Base-by-base conservation (phyloP, 2,113 vertebrate genomes). In the Rhinopomastus cyanomelas region DNA sequence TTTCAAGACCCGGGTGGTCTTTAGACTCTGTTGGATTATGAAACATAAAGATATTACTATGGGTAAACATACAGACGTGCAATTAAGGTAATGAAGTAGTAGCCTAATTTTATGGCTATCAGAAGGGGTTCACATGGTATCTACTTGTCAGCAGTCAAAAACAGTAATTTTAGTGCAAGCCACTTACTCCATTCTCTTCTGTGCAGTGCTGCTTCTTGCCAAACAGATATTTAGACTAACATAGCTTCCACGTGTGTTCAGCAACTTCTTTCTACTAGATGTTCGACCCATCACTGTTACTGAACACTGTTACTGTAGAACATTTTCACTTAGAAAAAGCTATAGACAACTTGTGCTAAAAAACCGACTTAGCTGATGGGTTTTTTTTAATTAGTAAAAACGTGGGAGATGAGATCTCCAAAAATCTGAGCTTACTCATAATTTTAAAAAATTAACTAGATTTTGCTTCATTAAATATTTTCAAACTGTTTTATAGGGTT, bases 401-500 rank as follows among this genome's bases (percentile, higher is more conserved):
- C 74, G 26, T 53, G 61, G 57, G 34, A 32, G 14, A 23, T 14
- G 4, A 53, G 46, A 84, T 46, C 46, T 91, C 66, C 49, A 65
- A 66, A n/a, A n/a, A n/a, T n/a, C n/a, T n/a, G n/a, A n/a, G n/a
- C n/a, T n/a, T n/a, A n/a, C n/a, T n/a, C n/a, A n/a, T n/a, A n/a
- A n/a, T n/a, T n/a, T n/a, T n/a, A 87, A 42, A 42, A 42, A 42
- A 61, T 79, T 19, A 85, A 80, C 21, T 87, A 27, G 61, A 11
- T 52, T 77, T 93, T 71, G 66, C 32, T 91, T 87, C 91, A 67
- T 87, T 93, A 91, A 84, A 34, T 78, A 29, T 36, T 89, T 84
- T 87, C 93, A 59, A 92, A 93, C 71, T 96, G 72, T 94, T 97
- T 97, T 97, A 39, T 96, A 99, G 99, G 99, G 94, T 99, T 99